A percentile compares a stretch with the other conserved stretches of the same genome.
These are phyloP conservation scores for Colistium nudipinnis DNA, from an alignment of 2,113 vertebrate species.

Conservation along the genomic window DNA sequence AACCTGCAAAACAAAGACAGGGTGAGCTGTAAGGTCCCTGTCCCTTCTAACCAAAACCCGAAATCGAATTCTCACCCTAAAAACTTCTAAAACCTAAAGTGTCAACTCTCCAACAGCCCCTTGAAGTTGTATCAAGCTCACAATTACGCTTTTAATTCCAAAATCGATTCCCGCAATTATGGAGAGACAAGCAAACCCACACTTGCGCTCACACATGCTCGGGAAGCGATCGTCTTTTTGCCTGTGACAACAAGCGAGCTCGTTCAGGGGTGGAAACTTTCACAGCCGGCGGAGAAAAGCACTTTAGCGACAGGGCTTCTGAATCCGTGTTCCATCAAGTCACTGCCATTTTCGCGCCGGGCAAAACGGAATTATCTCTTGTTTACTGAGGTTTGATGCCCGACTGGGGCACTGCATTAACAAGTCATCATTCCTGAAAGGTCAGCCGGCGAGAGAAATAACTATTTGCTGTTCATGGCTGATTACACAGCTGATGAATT, in stretches of 20 bases:
- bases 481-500: constrained; percentile 41
- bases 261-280: constrained; percentile 51
- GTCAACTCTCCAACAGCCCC: too few relatives aligned
- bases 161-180: background rate
- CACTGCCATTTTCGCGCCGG: constrained; percentile 16
- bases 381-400: constrained; percentile 28
- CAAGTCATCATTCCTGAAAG: constrained; percentile 37
- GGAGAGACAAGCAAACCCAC: background rate
- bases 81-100: too few relatives aligned
- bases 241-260: constrained; percentile 66
- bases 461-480: constrained; percentile 26
- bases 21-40: too few relatives aligned
- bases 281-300: constrained; percentile 46
- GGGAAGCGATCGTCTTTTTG: constrained; percentile 61
- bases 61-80: too few relatives aligned
- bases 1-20: too few relatives aligned
- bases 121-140: too few relatives aligned
- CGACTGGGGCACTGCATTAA: constrained; percentile 24
- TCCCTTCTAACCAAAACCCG: too few relatives aligned
- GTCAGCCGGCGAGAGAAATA: constrained; percentile 19
- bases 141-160: too few relatives aligned
- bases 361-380: constrained; percentile 14
- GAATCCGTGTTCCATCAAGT: constrained; percentile 29
- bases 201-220: constrained; percentile 22
- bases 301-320: constrained; percentile 27